A percentile compares a stretch with the other conserved stretches of the same genome.
Evolutionary conservation across 2,113 vertebrate species (phyloP).

Genomic region (Hippocampus abdominalis): DNA sequence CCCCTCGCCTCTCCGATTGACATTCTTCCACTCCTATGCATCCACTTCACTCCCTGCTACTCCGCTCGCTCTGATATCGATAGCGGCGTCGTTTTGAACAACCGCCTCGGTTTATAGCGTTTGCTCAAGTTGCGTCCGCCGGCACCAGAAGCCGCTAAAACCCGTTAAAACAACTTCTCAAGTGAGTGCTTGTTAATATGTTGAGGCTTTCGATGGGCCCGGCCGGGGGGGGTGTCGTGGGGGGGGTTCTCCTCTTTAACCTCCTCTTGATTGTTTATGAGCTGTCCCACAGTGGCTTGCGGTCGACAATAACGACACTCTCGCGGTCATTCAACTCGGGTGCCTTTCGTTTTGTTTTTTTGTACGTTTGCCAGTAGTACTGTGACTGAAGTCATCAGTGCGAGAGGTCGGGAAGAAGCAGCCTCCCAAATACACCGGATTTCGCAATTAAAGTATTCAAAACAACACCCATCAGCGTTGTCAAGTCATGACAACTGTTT

Average conservation of each 20-base stretch:
- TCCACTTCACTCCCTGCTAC: slow-evolving; percentile 32
- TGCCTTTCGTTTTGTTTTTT: slow-evolving; percentile 25
- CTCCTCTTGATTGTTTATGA: slow-evolving; percentile 52
- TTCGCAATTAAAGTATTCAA: slow-evolving; percentile 2
- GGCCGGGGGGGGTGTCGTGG: slow-evolving; percentile 57
- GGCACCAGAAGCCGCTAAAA: slow-evolving; percentile 31
- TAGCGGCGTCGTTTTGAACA: slow-evolving; percentile 50
- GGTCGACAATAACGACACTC: slow-evolving; percentile 32
- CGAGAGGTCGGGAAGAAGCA: background rate
- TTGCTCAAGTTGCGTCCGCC: slow-evolving; percentile 14
- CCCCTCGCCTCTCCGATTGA: slow-evolving; percentile 32
- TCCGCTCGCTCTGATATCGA: slow-evolving; percentile 39
- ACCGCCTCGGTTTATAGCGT: slow-evolving; percentile 40
- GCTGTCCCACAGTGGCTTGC: slow-evolving; percentile 24
- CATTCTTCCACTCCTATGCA: slow-evolving; percentile 36
- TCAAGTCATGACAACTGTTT: background rate
- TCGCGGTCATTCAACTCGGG: slow-evolving; percentile 55
- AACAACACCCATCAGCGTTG: background rate
- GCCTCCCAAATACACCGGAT: background rate
- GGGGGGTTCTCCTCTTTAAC: slow-evolving; percentile 44
- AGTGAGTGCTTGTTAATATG: slow-evolving; percentile 12
- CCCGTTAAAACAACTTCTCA: slow-evolving; percentile 1
- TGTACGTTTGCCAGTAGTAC: slow-evolving; percentile 1
- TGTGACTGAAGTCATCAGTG: background rate
- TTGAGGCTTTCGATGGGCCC: slow-evolving; percentile 45